phyloP scores from a whole-genome alignment of 2,888 invertebrate genomes.

The Lepidonotus clava region DNA sequence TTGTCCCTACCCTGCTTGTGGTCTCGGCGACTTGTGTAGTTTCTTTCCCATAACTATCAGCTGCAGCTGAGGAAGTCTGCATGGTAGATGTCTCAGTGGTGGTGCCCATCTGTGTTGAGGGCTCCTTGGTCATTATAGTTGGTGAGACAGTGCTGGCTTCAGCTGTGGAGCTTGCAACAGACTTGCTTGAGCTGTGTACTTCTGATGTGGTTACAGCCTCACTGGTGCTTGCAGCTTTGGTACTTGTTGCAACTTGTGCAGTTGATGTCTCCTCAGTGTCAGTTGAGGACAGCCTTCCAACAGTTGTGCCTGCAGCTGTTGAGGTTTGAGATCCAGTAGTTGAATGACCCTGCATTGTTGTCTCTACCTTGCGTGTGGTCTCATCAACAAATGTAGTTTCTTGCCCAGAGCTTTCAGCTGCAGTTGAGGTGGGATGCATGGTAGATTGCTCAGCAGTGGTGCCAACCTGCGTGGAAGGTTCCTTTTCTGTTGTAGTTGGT shows the following conservation, averaged over 20 bases:
- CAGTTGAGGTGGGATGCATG: no score
- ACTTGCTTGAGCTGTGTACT: no score
- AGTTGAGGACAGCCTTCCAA: no score
- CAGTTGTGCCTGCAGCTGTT: no score
- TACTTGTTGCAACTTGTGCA: no score
- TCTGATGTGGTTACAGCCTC: no score
- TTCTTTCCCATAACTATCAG: not conserved
- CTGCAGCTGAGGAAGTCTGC: no score
- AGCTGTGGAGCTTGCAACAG: no score
- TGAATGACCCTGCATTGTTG: no score
- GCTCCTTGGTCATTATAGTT: not conserved
- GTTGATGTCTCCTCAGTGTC: no score
- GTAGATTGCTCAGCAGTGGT: not conserved
- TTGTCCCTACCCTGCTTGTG: not conserved
- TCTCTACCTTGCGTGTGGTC: not conserved
- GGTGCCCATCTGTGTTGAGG: not conserved
- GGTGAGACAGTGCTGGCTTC: not conserved
- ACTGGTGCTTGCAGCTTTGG: no score
- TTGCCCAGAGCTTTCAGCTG: not conserved
- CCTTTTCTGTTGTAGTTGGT: not conserved
- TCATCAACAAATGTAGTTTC: not conserved
- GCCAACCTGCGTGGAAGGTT: not conserved
- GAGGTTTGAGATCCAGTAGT: no score
- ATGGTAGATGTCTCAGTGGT: not conserved
- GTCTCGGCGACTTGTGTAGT: not conserved